Conservation (phyloP, 2,888 invertebrate genomes). For the Drosophila silvestris region DNA sequence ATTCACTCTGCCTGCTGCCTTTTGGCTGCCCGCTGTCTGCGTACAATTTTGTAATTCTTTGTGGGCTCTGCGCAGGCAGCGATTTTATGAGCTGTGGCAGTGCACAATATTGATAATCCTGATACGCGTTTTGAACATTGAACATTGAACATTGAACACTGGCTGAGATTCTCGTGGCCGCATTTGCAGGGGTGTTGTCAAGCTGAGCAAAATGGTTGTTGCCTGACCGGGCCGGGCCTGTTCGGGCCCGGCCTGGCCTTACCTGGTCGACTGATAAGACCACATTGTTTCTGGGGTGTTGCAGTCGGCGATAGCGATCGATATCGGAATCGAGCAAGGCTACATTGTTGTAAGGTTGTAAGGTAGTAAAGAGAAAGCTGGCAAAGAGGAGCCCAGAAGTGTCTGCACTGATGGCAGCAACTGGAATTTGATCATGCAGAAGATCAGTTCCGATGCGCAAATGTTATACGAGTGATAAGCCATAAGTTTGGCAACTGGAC, state of each 20-base stretch:
- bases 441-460: constrained; percentile 45
- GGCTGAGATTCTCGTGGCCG: constrained; percentile 39
- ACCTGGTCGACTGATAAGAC: constrained; percentile 56
- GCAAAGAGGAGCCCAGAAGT: constrained; percentile 43
- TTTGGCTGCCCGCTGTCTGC: constrained; percentile 46
- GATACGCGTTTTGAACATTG: constrained; percentile 65
- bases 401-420: constrained; percentile 54
- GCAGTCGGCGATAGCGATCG: constrained; percentile 64
- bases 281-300: constrained; percentile 74
- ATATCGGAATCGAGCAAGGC: constrained; percentile 48
- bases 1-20: constrained; percentile 16
- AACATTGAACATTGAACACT: constrained; percentile 40
- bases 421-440: constrained; percentile 67
- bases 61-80: constrained; percentile 45
- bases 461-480: constrained; percentile 47
- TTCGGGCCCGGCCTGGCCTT: constrained; percentile 1
- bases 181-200: constrained; percentile 73
- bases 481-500: constrained; percentile 45
- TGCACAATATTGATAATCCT: constrained; percentile 78
- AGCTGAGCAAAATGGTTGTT: constrained; percentile 54
- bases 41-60: constrained; percentile 72
- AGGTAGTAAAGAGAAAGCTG: constrained; percentile 66
- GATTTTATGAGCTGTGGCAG: constrained; percentile 77
- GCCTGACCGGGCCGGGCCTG: background rate
- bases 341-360: constrained; percentile 31